Evolutionary conservation across 2,888 invertebrate genomes (phyloP).

Genomic region (Drosophila kambysellisi): DNA sequence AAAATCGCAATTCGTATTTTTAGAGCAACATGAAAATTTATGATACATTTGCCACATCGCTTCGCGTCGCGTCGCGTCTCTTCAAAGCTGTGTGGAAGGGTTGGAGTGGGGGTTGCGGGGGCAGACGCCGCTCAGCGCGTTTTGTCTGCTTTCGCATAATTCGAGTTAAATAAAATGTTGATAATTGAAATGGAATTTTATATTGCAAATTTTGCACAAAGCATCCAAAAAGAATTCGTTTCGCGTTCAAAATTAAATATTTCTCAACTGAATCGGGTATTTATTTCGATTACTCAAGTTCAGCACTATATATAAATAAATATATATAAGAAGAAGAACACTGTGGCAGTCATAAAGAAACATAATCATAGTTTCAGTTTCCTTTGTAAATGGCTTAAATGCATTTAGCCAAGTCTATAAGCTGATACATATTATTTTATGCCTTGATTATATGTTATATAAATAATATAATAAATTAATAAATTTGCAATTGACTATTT

Average conservation of each 20-base stretch:
- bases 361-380: no score
- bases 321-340: background rate
- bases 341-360: no score
- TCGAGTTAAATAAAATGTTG: slow-evolving; percentile 68
- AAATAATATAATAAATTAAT: no score
- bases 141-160: slow-evolving; percentile 59
- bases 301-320: slow-evolving; percentile 26
- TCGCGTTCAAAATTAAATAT: slow-evolving; percentile 11
- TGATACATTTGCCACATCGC: slow-evolving; percentile 69
- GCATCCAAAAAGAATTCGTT: background rate
- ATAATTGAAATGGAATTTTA: slow-evolving; percentile 75
- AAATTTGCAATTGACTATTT: background rate
- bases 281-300: slow-evolving; percentile 72
- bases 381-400: no score
- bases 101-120: background rate
- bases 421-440: background rate
- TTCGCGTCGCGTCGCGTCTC: background rate
- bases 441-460: slow-evolving; percentile 6
- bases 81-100: background rate
- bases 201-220: slow-evolving; percentile 49
- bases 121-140: slow-evolving; percentile 34
- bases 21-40: slow-evolving; percentile 78
- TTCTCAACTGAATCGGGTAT: slow-evolving; percentile 36
- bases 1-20: slow-evolving; percentile 76
- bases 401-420: background rate